phyloP scores from a whole-genome alignment of 2,113 vertebrate species.

The Bettongia penicillata region DNA sequence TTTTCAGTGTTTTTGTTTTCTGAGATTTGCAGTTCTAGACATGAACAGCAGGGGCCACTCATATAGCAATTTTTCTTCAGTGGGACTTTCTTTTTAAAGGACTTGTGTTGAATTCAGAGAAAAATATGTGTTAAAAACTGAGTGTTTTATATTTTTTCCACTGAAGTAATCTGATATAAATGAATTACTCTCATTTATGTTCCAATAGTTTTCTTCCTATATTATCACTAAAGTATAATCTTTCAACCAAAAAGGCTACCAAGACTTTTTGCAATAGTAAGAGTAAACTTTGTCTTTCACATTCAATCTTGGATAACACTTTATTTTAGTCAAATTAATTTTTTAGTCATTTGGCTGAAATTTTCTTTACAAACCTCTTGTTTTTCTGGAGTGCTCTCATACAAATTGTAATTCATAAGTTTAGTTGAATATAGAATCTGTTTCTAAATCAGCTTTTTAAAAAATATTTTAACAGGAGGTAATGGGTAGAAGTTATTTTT shows the following conservation, averaged over 20 bases:
- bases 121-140: not conserved
- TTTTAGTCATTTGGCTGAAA: not conserved
- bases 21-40: not conserved
- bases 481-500: not conserved
- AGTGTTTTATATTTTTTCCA: not conserved
- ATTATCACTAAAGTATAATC: not conserved
- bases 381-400: not conserved
- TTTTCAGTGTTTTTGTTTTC: not conserved
- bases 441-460: not conserved
- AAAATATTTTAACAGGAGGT: not conserved
- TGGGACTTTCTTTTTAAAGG: not conserved
- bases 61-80: not conserved
- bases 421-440: not conserved
- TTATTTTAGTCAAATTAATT: not conserved
- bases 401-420: accelerated
- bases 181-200: not conserved
- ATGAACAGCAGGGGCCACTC: not conserved
- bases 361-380: not conserved
- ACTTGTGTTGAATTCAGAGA: not conserved
- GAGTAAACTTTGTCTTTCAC: not conserved
- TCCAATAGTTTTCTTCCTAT: not conserved
- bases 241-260: not conserved
- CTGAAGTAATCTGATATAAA: not conserved
- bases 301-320: not conserved
- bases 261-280: not conserved